Evolutionary conservation across 2,113 vertebrate species (phyloP), one percentile per base, ranked within the genome.

Genomic region (Herpailurus yagouaroundi): DNA sequence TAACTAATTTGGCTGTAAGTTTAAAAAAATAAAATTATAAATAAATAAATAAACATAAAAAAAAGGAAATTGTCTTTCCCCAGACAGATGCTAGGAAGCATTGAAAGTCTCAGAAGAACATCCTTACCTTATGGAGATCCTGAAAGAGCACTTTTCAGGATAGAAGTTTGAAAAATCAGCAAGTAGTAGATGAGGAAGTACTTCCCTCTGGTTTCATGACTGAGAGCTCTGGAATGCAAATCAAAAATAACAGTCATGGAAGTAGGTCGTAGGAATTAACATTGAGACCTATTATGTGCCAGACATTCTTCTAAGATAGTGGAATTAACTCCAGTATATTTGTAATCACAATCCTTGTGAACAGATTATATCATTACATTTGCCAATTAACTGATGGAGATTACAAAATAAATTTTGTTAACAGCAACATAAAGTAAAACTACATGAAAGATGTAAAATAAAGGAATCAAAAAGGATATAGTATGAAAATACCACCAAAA

Each of bases 381-480:
- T 60, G 63, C n/a, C 38, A 86, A 76, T 95, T 81, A 76, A 86
- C 66, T 16, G 15, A 33, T 77, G 8, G 41, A 68, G 14, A 84
- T 74, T 74, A 60, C 68, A 74, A 89, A 18, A 15, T 74, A 68
- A 18, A 15, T 60, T 25, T 60, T 89, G 73, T 69, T 1, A 64
- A 89, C 85, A 80, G 29, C 41, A 83, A 64, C 41, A 68, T 69
- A 93, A 95, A 90, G 81, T 82, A 87, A 87, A 96, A 55, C 16
- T 25, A 36, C 16, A 90, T 89, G 64, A 81, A 96, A 89, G 13
- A 64, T 29, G 14, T 8, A 41, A 90, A 93, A 52, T 21, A 74
- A 89, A 77, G 4, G 5, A 84, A 57, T 81, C 18, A 15, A 50
- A 85, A n/a, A 92, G 31, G 6, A 41, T n/a, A 83, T 9, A 33